A percentile compares a stretch with the other conserved stretches of the same genome.
phyloP scores from a whole-genome alignment of 2,888 invertebrate genomes.

The Chorisops tibialis region DNA sequence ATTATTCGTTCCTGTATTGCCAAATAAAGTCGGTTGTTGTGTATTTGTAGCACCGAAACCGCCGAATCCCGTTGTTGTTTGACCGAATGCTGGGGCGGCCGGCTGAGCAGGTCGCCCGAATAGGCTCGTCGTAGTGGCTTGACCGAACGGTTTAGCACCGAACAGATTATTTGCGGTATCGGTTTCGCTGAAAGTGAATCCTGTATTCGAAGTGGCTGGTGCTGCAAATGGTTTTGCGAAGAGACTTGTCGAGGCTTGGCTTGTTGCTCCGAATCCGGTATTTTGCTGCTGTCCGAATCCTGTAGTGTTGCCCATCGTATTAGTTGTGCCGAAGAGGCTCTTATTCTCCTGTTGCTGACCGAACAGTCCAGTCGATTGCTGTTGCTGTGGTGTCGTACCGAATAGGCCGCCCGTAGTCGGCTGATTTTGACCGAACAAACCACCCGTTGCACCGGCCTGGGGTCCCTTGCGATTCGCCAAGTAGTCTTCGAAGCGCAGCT shows the following conservation, averaged over 20 bases:
- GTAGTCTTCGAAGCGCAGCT: slow-evolving; percentile 92
- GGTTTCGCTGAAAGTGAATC: slow-evolving; percentile 42
- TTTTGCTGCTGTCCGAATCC: slow-evolving; percentile 55
- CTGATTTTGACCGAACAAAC: slow-evolving; percentile 56
- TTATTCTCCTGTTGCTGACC: slow-evolving; percentile 60
- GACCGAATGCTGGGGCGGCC: slow-evolving; percentile 54
- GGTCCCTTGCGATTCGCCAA: slow-evolving; percentile 81
- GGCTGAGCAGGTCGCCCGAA: slow-evolving; percentile 63
- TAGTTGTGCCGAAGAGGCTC: slow-evolving; percentile 51
- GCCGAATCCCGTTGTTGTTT: slow-evolving; percentile 60
- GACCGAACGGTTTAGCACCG: slow-evolving; percentile 53
- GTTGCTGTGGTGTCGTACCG: slow-evolving; percentile 51
- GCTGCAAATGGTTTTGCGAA: slow-evolving; percentile 65
- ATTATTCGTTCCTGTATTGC: slow-evolving; percentile 52
- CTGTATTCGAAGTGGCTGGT: slow-evolving; percentile 51
- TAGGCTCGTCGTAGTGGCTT: slow-evolving; percentile 55
- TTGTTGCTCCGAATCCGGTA: slow-evolving; percentile 56
- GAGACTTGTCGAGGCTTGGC: slow-evolving; percentile 58
- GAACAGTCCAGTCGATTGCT: slow-evolving; percentile 55
- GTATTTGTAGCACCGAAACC: slow-evolving; percentile 46
- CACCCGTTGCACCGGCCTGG: slow-evolving; percentile 50
- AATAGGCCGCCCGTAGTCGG: slow-evolving; percentile 52
- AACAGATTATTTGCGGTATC: slow-evolving; percentile 55
- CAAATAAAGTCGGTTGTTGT: slow-evolving; percentile 56
- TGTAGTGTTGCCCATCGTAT: slow-evolving; percentile 32